Conservation (phyloP, 2,888 invertebrate genomes). For the Trissoscelio sp. region DNA sequence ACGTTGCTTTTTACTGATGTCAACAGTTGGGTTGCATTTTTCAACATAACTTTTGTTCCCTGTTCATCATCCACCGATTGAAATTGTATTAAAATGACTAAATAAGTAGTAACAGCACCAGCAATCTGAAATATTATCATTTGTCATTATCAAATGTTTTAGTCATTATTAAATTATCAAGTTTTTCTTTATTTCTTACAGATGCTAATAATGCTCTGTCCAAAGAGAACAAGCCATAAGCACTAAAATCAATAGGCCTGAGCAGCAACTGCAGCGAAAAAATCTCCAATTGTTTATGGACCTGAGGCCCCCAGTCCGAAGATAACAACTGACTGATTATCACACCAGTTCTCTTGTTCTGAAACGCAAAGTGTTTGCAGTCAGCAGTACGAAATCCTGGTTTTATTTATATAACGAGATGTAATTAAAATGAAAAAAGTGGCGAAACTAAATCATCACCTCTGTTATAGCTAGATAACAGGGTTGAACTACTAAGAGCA, state of each 20-base stretch:
- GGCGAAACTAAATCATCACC: too few species aligned
- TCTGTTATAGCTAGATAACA: constrained; percentile 85
- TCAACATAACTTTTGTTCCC: constrained; percentile 71
- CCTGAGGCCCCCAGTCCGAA: constrained; percentile 75
- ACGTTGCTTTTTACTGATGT: constrained; percentile 62
- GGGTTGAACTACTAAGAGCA: constrained; percentile 86
- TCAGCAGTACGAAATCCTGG: too few species aligned
- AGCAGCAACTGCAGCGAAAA: constrained; percentile 86
- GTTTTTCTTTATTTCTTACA: too few species aligned
- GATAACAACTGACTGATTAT: constrained; percentile 84
- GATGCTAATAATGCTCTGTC: constrained; percentile 86
- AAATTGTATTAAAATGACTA: constrained; percentile 78
- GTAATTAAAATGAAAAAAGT: too few species aligned
- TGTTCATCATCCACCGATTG: constrained; percentile 85
- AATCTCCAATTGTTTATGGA: constrained; percentile 85
- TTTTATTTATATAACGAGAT: too few species aligned
- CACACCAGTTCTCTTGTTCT: constrained; percentile 84
- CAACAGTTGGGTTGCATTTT: constrained; percentile 77
- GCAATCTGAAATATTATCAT: too few species aligned
- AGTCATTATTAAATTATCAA: too few species aligned
- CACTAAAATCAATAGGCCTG: constrained; percentile 85
- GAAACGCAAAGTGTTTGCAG: too few species aligned
- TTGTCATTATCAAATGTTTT: too few species aligned
- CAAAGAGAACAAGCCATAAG: constrained; percentile 86
- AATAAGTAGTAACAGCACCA: constrained; percentile 60